Base-by-base conservation (phyloP, 2,888 invertebrate species). In the Adelphocoris suturalis region DNA sequence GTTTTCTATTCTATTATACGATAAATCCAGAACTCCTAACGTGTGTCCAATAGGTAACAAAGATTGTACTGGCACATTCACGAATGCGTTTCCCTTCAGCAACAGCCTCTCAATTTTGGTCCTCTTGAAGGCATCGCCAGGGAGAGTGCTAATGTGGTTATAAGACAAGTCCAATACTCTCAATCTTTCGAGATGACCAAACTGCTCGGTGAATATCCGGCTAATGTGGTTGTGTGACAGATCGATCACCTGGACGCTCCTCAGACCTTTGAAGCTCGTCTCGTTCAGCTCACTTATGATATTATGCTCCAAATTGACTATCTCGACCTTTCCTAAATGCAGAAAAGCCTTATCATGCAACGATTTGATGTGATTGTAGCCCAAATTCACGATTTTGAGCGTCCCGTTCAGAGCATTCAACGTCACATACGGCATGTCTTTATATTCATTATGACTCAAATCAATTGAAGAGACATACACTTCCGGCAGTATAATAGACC, bases 1-100 rank as follows among this genome's bases (percentile, higher is more conserved):
- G 93, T 97, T 97, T 93, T 98, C 97, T 91, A 98, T 95, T 91
- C 95, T 95, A 93, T 98, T 98, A 91, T 95, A 95, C 0, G 96
- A 96, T 93, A 98, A 94, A 92, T 97, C 96, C 90, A 98, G 95
- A 93, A 96, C 96, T 86, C 97, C 94, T 90, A 98, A 93, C 0
- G 97, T 97, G 92, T 96, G 96, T 3, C 97, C 97, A 48, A 97
- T 95, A 93, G 97, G 97, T 0, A 96, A 95, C 90, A 97, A 95
- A 27, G 97, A 96, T 28, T 96, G 95, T 28, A 96, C 96, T 0
- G 97, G 97, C 93, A 97, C 96, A 27, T 96, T 95, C 3, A 96
- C 95, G 92, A 98, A 95, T 91, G 96, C 96, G 93, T 98, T 97
- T 91, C 95, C 94, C 91, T 96, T 96, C 91, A 98, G 94, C 93